Conservation (phyloP, 2,113 vertebrate species). For the Vidua chalybeata region DNA sequence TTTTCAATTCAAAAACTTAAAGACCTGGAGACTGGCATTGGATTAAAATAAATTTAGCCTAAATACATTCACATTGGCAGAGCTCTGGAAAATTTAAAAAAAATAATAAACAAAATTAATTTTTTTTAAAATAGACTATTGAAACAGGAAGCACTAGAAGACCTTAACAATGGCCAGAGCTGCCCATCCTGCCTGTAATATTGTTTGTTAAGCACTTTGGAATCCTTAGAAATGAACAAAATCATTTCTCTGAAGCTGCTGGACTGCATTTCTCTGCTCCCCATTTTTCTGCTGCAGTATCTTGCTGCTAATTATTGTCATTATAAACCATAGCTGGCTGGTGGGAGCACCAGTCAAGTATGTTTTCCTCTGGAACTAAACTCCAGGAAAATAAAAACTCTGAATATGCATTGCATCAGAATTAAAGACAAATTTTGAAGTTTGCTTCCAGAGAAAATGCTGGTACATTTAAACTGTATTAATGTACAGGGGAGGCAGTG, state of each 20-base stretch:
- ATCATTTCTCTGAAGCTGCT: not conserved
- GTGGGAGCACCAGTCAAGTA: not conserved
- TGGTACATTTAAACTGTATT: slow-evolving; percentile 35
- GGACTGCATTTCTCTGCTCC: not conserved
- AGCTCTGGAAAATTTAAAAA: not conserved
- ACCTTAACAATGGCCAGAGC: not conserved
- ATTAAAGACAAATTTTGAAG: slow-evolving; percentile 32
- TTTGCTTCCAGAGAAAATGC: slow-evolving; percentile 47
- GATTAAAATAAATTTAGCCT: not conserved
- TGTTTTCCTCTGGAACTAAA: slow-evolving; percentile 35
- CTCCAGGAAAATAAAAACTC: slow-evolving; percentile 42
- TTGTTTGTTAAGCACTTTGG: not conserved
- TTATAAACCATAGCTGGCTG: not conserved
- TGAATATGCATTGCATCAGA: slow-evolving; percentile 2
- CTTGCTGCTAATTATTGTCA: slow-evolving; percentile 6
- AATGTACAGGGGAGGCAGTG: slow-evolving; percentile 58
- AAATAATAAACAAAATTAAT: not conserved
- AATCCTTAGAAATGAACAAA: slow-evolving; percentile 2
- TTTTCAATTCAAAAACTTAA: not conserved
- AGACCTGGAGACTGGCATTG: not conserved
- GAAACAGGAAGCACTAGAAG: not conserved
- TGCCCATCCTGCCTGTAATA: not conserved
- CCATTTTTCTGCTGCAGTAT: not conserved
- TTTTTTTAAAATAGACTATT: not conserved
- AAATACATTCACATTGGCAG: not conserved